Evolutionary conservation across 2,888 invertebrate genomes (phyloP), one percentile per base, ranked within the genome.

Genomic region (Ligdia adustata): DNA sequence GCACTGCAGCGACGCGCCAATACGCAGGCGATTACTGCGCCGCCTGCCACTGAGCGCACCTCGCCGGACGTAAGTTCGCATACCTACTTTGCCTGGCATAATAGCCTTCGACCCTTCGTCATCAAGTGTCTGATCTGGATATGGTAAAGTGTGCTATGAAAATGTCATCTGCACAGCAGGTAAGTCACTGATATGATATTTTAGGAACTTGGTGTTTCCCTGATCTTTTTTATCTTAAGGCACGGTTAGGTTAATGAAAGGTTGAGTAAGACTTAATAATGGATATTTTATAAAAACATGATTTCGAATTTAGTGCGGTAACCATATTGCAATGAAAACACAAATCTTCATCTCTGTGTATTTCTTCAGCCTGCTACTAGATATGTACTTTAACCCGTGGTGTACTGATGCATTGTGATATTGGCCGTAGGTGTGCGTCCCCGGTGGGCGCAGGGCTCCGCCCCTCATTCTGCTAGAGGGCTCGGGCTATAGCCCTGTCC

Each of bases 1-100:
- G 98, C 99, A 13, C 92, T 99, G 63, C 97, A 98, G 79, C 48
- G 84, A 74, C 34, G 84, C 85, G 52, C 85, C 29, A 16, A 52
- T 44, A 57, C 40, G 16, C 54, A 51, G 48, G 51, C 55, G 51
- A 62, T 9, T 45, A 64, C 39, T 35, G 66, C 14, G 41, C 54
- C 64, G 13, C 75, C 37, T 2, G 4, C 38, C 13, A 20, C 14
- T 9, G 43, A 43, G 3, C 40, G 50, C 34, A 46, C 72, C 14
- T 13, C 41, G 9, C 92, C 94, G 11, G 94, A 93, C 82, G 95
- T 92, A 82, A 91, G 81, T 79, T n/a, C n/a, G 3, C 9, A 6
- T 7, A 1, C 5, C 7, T 24, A 26, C 11, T 26, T 27, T 6
- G 13, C 12, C 3, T 20, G n/a, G n/a, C n/a, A n/a, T n/a, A n/a